phyloP scores from a whole-genome alignment of 2,113 vertebrate species.

The Serinus canaria region DNA sequence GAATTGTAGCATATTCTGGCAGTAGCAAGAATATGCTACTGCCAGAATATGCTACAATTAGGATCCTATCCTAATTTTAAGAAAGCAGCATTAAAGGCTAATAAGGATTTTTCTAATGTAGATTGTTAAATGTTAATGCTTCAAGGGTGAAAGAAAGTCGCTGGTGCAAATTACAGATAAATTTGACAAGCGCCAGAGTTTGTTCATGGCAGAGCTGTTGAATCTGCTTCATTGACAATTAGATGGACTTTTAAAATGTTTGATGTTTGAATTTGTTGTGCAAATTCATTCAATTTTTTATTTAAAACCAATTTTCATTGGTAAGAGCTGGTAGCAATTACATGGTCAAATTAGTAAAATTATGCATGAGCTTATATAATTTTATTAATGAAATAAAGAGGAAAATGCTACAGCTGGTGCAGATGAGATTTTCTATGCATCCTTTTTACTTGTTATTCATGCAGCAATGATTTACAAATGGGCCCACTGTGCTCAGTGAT shows the following conservation, averaged over 20 bases:
- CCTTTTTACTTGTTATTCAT: background rate
- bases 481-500: background rate
- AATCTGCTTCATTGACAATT: background rate
- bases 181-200: background rate
- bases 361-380: background rate
- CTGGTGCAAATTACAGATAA: background rate
- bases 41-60: too few relatives aligned
- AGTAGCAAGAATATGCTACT: too few relatives aligned
- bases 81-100: background rate
- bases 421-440: background rate
- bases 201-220: background rate
- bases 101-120: background rate
- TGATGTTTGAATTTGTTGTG: background rate
- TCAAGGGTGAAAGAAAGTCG: background rate
- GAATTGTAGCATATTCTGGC: background rate
- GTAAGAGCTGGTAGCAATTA: background rate
- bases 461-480: background rate
- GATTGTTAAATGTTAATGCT: background rate
- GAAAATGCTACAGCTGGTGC: background rate
- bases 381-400: background rate
- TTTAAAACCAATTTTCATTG: background rate
- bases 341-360: background rate
- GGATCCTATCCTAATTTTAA: background rate
- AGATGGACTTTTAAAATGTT: background rate
- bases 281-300: background rate